A percentile compares a stretch with the other conserved stretches of the same genome.
phyloP scores from a whole-genome alignment of 2,888 invertebrate species.

The Rhingia rostrata region DNA sequence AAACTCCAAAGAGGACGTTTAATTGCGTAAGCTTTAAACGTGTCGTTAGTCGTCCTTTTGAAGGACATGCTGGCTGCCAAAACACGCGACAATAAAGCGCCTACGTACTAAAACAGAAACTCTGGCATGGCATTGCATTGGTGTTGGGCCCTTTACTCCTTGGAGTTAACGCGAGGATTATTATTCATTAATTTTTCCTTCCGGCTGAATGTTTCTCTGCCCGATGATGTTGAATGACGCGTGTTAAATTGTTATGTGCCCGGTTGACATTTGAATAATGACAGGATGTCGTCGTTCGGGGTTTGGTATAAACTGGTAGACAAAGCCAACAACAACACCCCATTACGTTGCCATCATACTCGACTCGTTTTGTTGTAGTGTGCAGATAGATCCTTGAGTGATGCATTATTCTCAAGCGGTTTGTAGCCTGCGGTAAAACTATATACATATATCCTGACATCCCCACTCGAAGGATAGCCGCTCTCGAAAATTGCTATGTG shows the following conservation, averaged over 20 bases:
- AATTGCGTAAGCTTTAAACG: conserved; percentile 56
- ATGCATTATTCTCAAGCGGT: conserved; percentile 71
- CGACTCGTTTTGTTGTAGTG: not conserved
- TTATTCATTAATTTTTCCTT: conserved; percentile 73
- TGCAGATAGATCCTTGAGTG: conserved; percentile 64
- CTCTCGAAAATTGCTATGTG: not conserved
- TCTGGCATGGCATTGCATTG: conserved; percentile 47
- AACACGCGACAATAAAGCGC: conserved; percentile 58
- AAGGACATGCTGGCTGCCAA: conserved; percentile 48
- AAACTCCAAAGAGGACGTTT: conserved; percentile 16
- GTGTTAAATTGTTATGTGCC: conserved; percentile 67
- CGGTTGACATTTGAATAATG: conserved; percentile 72
- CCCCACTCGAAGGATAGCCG: conserved; percentile 16
- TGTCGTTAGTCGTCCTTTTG: conserved; percentile 44
- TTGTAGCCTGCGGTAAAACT: conserved; percentile 53
- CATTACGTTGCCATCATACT: conserved; percentile 11
- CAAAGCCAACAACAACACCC: conserved; percentile 14
- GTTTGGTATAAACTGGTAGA: conserved; percentile 11
- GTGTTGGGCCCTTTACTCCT: conserved; percentile 34
- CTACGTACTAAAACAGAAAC: conserved; percentile 32
- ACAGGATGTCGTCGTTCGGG: conserved; percentile 61
- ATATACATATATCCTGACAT: conserved; percentile 16
- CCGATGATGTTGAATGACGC: conserved; percentile 66
- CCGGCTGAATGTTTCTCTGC: conserved; percentile 54
- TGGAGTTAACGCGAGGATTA: conserved; percentile 62